A percentile compares a stretch with the other conserved stretches of the same genome.
phyloP scores from a whole-genome alignment of 1,140 invertebrate genomes.

The Hestina assimilis region DNA sequence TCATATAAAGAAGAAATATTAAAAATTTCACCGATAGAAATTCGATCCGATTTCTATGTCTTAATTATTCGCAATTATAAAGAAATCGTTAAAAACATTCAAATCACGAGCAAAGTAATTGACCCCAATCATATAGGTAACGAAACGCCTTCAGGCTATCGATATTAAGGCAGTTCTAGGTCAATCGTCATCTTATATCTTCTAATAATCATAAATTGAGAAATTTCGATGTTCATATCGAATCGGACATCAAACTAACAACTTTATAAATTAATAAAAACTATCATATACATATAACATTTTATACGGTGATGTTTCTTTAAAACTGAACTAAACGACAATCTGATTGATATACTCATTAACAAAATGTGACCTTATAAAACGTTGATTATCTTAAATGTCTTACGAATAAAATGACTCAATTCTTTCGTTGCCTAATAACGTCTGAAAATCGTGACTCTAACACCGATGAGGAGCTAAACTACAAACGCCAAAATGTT shows the following conservation, averaged over 20 bases:
- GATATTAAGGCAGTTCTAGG: constrained; percentile 53
- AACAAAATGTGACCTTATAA: neutral
- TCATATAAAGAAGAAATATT: no score
- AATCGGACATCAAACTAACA: constrained; percentile 6
- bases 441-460: no score
- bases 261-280: constrained; percentile 10
- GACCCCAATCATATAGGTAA: constrained; percentile 51
- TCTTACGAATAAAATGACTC: no score
- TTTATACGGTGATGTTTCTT: neutral
- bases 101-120: constrained; percentile 50
- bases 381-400: no score
- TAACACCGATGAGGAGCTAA: no score
- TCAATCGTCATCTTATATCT: constrained; percentile 50
- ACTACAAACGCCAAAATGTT: no score
- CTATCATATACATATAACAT: neutral
- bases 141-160: constrained; percentile 34
- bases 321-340: neutral
- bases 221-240: constrained; percentile 33
- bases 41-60: constrained; percentile 3
- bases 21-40: neutral
- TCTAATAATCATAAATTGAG: constrained; percentile 47
- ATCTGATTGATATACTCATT: constrained; percentile 4
- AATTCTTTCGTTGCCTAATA: neutral
- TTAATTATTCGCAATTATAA: constrained; percentile 36
- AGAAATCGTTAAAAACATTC: constrained; percentile 60